phyloP scores from a whole-genome alignment of 1,140 invertebrate genomes.

The Bemisia tabaci region DNA sequence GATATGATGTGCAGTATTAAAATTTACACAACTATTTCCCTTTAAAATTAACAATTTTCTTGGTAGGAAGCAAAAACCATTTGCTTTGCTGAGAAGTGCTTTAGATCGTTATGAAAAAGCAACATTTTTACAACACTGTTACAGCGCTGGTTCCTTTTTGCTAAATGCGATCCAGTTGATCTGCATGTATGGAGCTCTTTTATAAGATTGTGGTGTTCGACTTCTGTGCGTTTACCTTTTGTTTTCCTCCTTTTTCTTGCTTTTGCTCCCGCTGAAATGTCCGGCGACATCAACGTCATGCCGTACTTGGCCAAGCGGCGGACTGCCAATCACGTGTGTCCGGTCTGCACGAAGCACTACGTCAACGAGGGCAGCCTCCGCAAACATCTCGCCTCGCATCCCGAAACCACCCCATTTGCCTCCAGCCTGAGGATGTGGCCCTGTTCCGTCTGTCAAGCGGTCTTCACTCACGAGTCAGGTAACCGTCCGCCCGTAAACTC shows the following conservation, averaged over 20 bases:
- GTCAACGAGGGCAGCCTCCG: conserved; percentile 84
- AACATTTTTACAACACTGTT: no score
- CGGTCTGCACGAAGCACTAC: conserved; percentile 87
- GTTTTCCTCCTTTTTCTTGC: conserved; percentile 5
- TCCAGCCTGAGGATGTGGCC: conserved; percentile 83
- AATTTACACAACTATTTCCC: no score
- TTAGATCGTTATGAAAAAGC: no score
- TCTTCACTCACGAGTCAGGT: conserved; percentile 89
- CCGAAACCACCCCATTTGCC: conserved; percentile 74
- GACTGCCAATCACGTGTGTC: conserved; percentile 85
- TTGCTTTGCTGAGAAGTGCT: no score
- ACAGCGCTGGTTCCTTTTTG: no score
- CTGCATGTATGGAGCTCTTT: no score
- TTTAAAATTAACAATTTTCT: no score
- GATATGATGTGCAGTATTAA: no score
- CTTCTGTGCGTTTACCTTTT: neutral
- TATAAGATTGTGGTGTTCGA: no score
- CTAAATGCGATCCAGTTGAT: no score
- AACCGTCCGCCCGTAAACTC: conserved; percentile 31
- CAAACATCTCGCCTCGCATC: conserved; percentile 83
- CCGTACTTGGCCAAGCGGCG: conserved; percentile 74
- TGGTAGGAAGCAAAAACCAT: no score
- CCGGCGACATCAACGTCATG: conserved; percentile 1
- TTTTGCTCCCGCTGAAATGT: conserved; percentile 6
- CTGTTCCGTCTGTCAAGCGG: conserved; percentile 83